Conservation (phyloP, 1,140 invertebrate species). For the Drosophila leontia region DNA sequence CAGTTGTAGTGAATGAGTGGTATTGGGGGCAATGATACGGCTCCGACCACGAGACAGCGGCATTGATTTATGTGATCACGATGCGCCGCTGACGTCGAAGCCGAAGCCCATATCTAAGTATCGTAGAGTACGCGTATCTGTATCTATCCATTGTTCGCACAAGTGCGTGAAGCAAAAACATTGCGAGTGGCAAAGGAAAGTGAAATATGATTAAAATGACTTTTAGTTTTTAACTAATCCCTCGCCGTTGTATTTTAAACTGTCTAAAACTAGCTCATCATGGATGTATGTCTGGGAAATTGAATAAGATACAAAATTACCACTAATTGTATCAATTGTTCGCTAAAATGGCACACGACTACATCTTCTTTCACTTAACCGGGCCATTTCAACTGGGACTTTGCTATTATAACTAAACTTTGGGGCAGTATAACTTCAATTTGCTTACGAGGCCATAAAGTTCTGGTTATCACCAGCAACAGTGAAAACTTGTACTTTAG, state of each 20-base stretch:
- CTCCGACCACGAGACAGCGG: conserved; percentile 44
- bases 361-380: not conserved
- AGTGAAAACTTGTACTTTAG: not conserved
- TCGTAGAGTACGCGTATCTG: conserved; percentile 39
- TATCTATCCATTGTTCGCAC: conserved; percentile 58
- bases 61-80: conserved; percentile 77
- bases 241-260: conserved; percentile 22
- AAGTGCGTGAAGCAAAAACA: conserved; percentile 65
- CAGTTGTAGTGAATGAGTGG: conserved; percentile 51
- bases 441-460: not conserved
- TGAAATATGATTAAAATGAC: conserved; percentile 30
- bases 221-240: conserved; percentile 35
- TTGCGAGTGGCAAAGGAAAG: conserved; percentile 42
- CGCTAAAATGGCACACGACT: not conserved
- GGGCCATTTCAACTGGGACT: not conserved
- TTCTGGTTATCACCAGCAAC: not conserved
- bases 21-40: conserved; percentile 75
- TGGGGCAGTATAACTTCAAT: not conserved
- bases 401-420: not conserved
- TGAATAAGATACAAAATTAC: not conserved
- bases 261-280: conserved; percentile 18
- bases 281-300: conserved; percentile 7
- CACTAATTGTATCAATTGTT: conserved; percentile 28
- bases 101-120: conserved; percentile 45
- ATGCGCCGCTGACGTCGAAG: conserved; percentile 36